Percentiles rank a stretch among this genome's conserved stretches.
phyloP scores from a whole-genome alignment of 2,797 vertebrate species.

The Thamnophis elegans region DNA sequence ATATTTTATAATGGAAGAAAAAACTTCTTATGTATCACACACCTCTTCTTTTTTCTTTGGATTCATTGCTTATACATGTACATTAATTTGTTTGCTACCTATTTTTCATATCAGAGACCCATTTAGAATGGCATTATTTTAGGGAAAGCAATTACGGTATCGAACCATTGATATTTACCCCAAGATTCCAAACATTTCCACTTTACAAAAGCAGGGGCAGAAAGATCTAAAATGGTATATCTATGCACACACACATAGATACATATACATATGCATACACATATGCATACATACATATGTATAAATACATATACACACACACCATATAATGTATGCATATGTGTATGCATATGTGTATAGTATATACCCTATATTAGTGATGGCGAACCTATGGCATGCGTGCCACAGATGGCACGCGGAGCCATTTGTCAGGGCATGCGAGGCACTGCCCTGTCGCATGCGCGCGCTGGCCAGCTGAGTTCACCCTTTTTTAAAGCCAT shows the following conservation, averaged over 20 bases:
- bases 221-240: neutral
- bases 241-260: neutral
- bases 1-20: conserved; percentile 55
- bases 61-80: conserved; percentile 42
- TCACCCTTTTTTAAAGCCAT: too few relatives aligned
- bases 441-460: too few relatives aligned
- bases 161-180: conserved; percentile 46
- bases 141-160: conserved; percentile 45
- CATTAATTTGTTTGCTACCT: conserved; percentile 50
- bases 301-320: too few relatives aligned
- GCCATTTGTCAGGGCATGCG: too few relatives aligned
- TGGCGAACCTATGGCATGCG: too few relatives aligned
- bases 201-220: neutral
- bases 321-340: too few relatives aligned
- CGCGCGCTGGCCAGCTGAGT: too few relatives aligned
- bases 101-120: conserved; percentile 44
- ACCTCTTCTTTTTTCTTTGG: conserved; percentile 49
- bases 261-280: neutral
- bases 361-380: too few relatives aligned
- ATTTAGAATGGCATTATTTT: conserved; percentile 43
- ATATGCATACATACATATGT: neutral
- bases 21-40: conserved; percentile 41
- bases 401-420: too few relatives aligned
- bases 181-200: conserved; percentile 35
- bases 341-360: too few relatives aligned